Conservation (phyloP, 2,113 vertebrate species). For the Indicator maculatus region DNA sequence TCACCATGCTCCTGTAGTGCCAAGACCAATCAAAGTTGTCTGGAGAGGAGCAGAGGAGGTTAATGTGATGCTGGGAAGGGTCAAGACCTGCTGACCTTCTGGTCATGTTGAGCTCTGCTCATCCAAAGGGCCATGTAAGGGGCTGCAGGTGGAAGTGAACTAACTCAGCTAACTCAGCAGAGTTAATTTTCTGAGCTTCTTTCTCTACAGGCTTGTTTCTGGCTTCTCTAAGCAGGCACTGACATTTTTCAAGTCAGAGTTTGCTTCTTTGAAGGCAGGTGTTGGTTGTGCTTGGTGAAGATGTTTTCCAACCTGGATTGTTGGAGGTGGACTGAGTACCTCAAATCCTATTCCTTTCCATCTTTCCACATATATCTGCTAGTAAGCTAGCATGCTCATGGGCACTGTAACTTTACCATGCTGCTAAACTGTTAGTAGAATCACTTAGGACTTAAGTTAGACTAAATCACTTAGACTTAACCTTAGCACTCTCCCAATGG, state of each 20-base stretch:
- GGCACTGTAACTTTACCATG: neutral
- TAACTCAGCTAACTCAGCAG: neutral
- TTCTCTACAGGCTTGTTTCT: neutral
- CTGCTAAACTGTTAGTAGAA: neutral
- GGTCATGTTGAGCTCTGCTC: neutral
- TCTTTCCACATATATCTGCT: neutral
- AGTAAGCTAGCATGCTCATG: neutral
- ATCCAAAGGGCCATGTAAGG: neutral
- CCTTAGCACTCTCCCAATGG: neutral
- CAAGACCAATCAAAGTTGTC: neutral
- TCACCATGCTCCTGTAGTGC: accelerated
- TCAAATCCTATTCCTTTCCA: neutral
- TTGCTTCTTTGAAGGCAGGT: neutral
- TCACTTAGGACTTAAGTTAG: no score
- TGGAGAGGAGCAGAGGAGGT: neutral
- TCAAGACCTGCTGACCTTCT: neutral
- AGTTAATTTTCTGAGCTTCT: neutral
- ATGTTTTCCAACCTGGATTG: neutral
- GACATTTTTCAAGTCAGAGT: neutral
- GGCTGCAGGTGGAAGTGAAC: neutral
- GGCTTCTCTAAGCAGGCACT: neutral
- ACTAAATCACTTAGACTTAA: no score
- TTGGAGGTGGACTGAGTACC: neutral
- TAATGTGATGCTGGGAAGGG: neutral
- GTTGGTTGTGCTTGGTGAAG: neutral